phyloP scores from a whole-genome alignment of 1,140 invertebrate genomes.

The Hydropsyche tenuis region DNA sequence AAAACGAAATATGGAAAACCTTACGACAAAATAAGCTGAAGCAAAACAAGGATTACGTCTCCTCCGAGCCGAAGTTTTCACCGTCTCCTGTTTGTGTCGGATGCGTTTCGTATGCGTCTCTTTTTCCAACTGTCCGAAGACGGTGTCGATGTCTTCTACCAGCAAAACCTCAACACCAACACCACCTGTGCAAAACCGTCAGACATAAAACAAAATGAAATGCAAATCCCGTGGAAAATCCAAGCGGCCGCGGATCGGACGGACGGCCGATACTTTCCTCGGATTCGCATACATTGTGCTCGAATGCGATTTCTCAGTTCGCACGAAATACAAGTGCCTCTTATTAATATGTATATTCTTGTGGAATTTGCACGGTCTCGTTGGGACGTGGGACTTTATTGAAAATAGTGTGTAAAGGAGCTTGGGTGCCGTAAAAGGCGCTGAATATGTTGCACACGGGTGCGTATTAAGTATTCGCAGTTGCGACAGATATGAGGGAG shows the following conservation, averaged over 20 bases:
- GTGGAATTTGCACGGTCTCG: background rate
- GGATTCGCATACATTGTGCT: background rate
- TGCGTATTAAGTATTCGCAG: conserved; percentile 41
- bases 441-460: conserved; percentile 36
- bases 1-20: conserved; percentile 40
- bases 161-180: background rate
- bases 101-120: conserved; percentile 31
- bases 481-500: conserved; percentile 26
- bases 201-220: conserved; percentile 48
- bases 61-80: conserved; percentile 31
- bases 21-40: conserved; percentile 25
- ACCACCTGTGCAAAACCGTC: background rate
- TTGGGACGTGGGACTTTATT: background rate
- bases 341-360: background rate
- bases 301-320: background rate
- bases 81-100: background rate
- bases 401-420: background rate
- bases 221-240: conserved; percentile 41
- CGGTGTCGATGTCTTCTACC: conserved; percentile 16
- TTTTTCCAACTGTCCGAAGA: conserved; percentile 31
- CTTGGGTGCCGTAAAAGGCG: conserved; percentile 26
- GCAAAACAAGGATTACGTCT: conserved; percentile 35
- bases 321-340: background rate
- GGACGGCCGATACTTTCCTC: conserved; percentile 1
- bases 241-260: conserved; percentile 5